Base-by-base conservation (phyloP, 2,888 invertebrate species). In the Cremastinae sp. region DNA sequence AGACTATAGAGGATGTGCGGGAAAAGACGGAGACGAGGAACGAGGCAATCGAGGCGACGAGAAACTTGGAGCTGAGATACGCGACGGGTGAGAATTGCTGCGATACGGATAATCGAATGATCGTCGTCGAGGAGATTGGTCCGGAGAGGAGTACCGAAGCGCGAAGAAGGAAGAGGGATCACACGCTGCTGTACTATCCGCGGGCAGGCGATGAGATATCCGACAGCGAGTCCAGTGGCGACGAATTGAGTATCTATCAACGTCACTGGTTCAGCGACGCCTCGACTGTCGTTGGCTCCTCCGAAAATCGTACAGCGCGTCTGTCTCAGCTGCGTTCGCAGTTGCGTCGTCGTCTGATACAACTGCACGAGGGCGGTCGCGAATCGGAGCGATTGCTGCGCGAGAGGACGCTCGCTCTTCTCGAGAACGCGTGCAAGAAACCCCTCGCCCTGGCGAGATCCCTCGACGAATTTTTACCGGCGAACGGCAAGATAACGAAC, bases 311-410 rank as follows among this genome's bases (percentile, higher is more conserved):
- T 36, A 86, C 90, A 1, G 84, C 86, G 9, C 84, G 90, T 14
- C 80, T 90, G 5, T 84, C 88, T 0, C 89, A 88, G 61, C 66
- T 90, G 8, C 86, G 88, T 2, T 87, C 88, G 3, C 91, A 91
- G 78, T 79, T 92, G 22, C 90, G 92, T 8, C 87, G 92, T 20
- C 90, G 91, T 81, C 89, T 91, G 64, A 88, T 89, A 16, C 92
- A 92, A 68, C 80, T 90, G 10, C 87, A 87, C 70, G 85, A 85
- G 51, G 85, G 87, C 51, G 90, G 87, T 5, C 79, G 75, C 28
- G 87, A 87, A 20, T 84, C 89, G 0, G 85, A 89, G 65, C 64
- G 59, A 10, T 59, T 81, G 0, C 66, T 89, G 18, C 84, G 85
- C 10, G 82, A 87, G 18, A 83, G 85, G 59, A 83, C 88, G 8